phyloP scores from a whole-genome alignment of 30 jellyfish, hydroid and myxozoan species.

The Cassiopea andromeda region DNA sequence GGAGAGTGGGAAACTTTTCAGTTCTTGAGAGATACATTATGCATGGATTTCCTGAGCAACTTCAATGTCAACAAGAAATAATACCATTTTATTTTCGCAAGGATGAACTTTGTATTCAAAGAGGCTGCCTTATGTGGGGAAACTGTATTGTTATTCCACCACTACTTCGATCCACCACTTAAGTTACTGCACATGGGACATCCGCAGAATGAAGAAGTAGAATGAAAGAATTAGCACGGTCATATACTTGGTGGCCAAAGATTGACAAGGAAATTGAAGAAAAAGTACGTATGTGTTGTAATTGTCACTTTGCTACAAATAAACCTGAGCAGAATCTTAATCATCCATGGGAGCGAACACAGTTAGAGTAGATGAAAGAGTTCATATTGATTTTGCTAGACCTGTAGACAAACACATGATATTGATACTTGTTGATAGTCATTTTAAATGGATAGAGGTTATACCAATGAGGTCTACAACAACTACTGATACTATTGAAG shows the following conservation, averaged over 20 bases:
- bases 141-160: not conserved
- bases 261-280: slow-evolving; percentile 2
- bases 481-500: slow-evolving; percentile 3
- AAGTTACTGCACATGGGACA: not conserved
- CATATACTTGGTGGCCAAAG: slow-evolving; percentile 1
- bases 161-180: not conserved
- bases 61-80: not conserved
- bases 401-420: not conserved
- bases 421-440: slow-evolving; percentile 5
- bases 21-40: not conserved
- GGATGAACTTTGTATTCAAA: not conserved
- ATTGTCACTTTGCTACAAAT: not conserved
- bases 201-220: not conserved
- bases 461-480: slow-evolving; percentile 14
- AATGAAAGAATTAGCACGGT: slow-evolving; percentile 29
- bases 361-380: not conserved
- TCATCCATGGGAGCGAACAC: slow-evolving; percentile 11
- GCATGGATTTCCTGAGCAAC: not conserved
- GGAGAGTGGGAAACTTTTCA: not conserved
- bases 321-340: not conserved
- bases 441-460: slow-evolving; percentile 54
- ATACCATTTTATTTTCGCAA: not conserved
- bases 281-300: not conserved
- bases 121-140: not conserved
- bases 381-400: slow-evolving; percentile 13